Evolutionary conservation across 2,888 invertebrate species (phyloP).

Genomic region (Hirtodrosophila histrioides): DNA sequence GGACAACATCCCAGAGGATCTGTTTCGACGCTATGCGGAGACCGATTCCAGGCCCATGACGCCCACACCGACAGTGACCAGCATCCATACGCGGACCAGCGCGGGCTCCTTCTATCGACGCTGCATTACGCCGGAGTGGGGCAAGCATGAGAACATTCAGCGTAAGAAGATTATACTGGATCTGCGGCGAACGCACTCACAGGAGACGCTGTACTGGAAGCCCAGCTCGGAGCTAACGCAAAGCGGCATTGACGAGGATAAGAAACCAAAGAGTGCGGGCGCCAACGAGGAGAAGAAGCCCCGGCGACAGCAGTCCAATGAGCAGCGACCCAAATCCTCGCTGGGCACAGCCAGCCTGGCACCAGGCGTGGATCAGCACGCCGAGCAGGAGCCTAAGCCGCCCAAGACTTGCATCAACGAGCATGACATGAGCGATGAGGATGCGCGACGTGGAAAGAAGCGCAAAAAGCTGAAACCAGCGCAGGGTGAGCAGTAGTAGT

Average conservation of each 20-base stretch:
- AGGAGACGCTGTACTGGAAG: slow-evolving; percentile 86
- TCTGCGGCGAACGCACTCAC: slow-evolving; percentile 85
- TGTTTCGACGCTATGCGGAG: slow-evolving; percentile 92
- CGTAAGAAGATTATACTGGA: slow-evolving; percentile 90
- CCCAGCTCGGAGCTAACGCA: slow-evolving; percentile 85
- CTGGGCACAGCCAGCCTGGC: slow-evolving; percentile 58
- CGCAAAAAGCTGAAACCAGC: slow-evolving; percentile 84
- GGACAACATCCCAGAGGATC: slow-evolving; percentile 90
- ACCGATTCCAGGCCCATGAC: slow-evolving; percentile 93
- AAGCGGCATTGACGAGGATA: slow-evolving; percentile 70
- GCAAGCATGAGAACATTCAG: slow-evolving; percentile 84
- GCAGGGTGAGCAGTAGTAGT: slow-evolving; percentile 47
- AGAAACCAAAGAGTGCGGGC: slow-evolving; percentile 78
- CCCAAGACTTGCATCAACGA: slow-evolving; percentile 83
- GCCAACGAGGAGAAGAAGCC: slow-evolving; percentile 77
- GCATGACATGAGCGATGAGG: slow-evolving; percentile 82
- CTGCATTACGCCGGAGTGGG: slow-evolving; percentile 90
- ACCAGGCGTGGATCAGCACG: slow-evolving; percentile 40
- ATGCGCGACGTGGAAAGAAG: slow-evolving; percentile 86
- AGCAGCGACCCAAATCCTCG: slow-evolving; percentile 78
- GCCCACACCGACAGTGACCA: slow-evolving; percentile 91
- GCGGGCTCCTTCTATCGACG: slow-evolving; percentile 86
- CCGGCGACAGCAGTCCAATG: slow-evolving; percentile 70
- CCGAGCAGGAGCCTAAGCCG: slow-evolving; percentile 58
- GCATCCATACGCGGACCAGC: slow-evolving; percentile 89